These are phyloP conservation scores for Ciona savignyi DNA, from an alignment of 23 tunicate genomes.

Conservation along the genomic window DNA sequence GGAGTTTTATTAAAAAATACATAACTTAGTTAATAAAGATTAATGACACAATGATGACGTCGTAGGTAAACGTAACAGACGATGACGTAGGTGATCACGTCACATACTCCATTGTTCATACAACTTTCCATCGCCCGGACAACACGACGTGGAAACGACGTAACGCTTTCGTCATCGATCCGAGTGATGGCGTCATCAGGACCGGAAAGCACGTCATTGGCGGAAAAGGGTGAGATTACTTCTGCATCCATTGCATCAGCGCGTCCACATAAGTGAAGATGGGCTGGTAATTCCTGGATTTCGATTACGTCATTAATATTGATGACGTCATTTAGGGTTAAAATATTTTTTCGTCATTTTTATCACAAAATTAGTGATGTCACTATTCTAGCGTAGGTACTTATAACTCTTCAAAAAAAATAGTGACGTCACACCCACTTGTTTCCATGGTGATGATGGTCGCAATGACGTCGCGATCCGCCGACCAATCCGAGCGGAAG, in stretches of 20 bases:
- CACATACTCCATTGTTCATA: constrained; percentile 11
- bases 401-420: too few species aligned
- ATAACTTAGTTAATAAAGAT: too few species aligned
- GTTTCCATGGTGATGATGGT: constrained; percentile 59
- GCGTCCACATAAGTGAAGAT: constrained; percentile 64
- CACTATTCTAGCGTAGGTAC: too few species aligned
- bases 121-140: background rate
- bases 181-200: constrained; percentile 4
- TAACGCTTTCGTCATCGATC: constrained; percentile 18
- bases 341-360: too few species aligned
- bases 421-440: constrained; percentile 24
- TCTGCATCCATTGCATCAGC: constrained; percentile 40
- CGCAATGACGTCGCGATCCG: constrained; percentile 54
- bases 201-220: constrained; percentile 12
- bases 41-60: background rate
- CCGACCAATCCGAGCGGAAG: constrained; percentile 45
- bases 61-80: constrained; percentile 28
- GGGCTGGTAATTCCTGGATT: constrained; percentile 65
- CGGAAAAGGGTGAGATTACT: too few species aligned
- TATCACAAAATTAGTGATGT: too few species aligned
- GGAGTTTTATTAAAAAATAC: too few species aligned
- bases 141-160: constrained; percentile 6
- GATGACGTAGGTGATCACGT: constrained; percentile 23
- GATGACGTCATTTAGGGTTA: background rate
- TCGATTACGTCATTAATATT: constrained; percentile 1